Conservation (phyloP, 2,888 invertebrate species). For the Sympetrum striolatum region DNA sequence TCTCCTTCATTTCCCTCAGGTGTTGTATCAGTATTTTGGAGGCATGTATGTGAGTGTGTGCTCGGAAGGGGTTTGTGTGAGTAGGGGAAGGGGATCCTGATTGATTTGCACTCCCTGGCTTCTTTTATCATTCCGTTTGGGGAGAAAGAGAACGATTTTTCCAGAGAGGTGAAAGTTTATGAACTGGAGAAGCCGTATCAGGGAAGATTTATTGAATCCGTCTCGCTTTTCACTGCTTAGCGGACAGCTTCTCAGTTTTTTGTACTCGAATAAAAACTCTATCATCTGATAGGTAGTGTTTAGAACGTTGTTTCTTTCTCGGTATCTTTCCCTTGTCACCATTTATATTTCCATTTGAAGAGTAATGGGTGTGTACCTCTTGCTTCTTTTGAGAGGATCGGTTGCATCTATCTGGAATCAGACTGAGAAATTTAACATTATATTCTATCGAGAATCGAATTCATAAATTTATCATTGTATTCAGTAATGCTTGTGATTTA, state of each 20-base stretch:
- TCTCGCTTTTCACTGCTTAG: not conserved
- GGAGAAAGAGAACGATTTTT: not conserved
- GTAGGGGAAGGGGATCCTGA: not conserved
- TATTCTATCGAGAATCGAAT: no score
- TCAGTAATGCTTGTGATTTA: no score
- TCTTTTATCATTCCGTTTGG: slow-evolving; percentile 23
- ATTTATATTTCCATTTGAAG: not conserved
- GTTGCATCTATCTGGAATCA: no score
- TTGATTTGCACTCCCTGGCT: slow-evolving; percentile 2
- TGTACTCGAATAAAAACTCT: no score
- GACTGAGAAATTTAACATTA: no score
- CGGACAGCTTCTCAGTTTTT: not conserved
- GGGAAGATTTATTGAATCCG: not conserved
- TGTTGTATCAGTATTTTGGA: slow-evolving; percentile 40
- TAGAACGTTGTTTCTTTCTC: not conserved
- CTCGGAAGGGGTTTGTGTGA: not conserved
- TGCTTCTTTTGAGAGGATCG: not conserved
- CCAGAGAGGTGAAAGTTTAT: slow-evolving; percentile 15
- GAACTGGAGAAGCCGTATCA: not conserved
- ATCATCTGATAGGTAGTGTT: no score
- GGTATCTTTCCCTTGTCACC: not conserved
- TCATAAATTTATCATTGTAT: no score
- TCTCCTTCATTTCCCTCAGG: slow-evolving; percentile 32
- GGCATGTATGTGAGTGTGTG: not conserved
- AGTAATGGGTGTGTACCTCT: not conserved